A percentile compares a stretch with the other conserved stretches of the same genome.
phyloP scores from a whole-genome alignment of 1,140 invertebrate genomes.

The Pemphigus obesinymphae region DNA sequence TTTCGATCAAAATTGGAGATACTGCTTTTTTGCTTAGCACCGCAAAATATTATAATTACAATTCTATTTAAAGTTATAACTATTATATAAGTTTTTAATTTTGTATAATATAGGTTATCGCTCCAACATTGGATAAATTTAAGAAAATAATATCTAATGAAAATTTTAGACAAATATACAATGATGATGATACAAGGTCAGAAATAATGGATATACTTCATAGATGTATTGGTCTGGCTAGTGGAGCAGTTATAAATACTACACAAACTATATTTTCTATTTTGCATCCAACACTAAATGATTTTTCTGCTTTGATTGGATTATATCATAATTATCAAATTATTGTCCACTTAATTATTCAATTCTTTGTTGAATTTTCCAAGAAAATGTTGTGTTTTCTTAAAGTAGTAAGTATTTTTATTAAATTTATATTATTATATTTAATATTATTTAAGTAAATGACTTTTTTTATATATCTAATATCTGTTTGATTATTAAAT shows the following conservation, averaged over 20 bases:
- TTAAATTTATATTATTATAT: background rate
- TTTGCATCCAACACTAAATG: constrained; percentile 60
- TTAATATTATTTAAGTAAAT: too few relatives aligned
- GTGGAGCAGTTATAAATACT: constrained; percentile 58
- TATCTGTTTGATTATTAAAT: too few relatives aligned
- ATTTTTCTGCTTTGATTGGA: constrained; percentile 63
- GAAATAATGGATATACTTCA: constrained; percentile 64
- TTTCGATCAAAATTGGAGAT: too few relatives aligned
- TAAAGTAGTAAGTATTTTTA: constrained; percentile 51
- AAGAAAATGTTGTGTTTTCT: constrained; percentile 66
- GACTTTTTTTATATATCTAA: too few relatives aligned
- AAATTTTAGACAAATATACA: constrained; percentile 58
- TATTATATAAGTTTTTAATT: background rate
- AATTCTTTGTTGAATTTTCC: constrained; percentile 68
- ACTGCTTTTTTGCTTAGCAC: too few relatives aligned
- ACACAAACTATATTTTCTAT: constrained; percentile 62
- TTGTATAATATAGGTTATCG: constrained; percentile 54
- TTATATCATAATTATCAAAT: constrained; percentile 78
- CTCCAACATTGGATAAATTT: constrained; percentile 59
- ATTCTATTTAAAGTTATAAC: background rate
- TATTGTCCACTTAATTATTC: constrained; percentile 71
- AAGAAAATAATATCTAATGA: constrained; percentile 56
- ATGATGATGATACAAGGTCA: constrained; percentile 58
- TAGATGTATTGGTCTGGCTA: constrained; percentile 60
- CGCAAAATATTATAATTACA: too few relatives aligned